Evolutionary conservation across 2,888 invertebrate species (phyloP), one percentile per base, ranked within the genome.

Genomic region (Baronia brevicornis): DNA sequence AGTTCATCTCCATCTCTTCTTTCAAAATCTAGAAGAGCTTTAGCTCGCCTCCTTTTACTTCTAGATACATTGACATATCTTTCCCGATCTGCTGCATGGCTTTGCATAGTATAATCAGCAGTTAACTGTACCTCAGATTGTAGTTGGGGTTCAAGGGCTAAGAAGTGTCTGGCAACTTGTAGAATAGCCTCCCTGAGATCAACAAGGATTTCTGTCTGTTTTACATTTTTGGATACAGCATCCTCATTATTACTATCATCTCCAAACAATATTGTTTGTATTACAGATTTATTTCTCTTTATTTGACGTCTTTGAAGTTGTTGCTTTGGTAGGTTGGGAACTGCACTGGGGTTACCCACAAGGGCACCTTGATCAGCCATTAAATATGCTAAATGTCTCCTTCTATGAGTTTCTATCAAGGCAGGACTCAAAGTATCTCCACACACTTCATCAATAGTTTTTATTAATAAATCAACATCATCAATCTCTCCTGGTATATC

Each of bases 131-230:
- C 92, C 58, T 95, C 91, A 38, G 91, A 91, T 28, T 86, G 86
- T 45, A 94, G 73, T 77, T 94, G 95, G 17, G 96, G 95, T 79
- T 98, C 97, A 21, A 96, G 89, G 37, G 95, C 93, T 46, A 97
- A 89, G 74, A 99, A 99, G 80, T 99, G 98, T 14, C 97, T 87
- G 10, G 96, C 95, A 25, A 91, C 89, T 85, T 88, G 97, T 32
- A 97, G 84, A 50, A 98, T 96, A 14, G 97, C 95, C 82, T 99
- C 98, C 48, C 98, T 88, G 30, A 99, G 86, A 82, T 98, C 98
- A n/a, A 99, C 97, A 45, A 99, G 85, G 57, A 98, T 92, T 86
- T 99, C 98, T 51, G 99, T 99, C 84, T 98, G 98, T 41, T 94
- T 91, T 29, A 99, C 95, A 84, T 99, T 99, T 75, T 99, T 99